Conservation (phyloP, 37 sponge, comb jelly and placozoan genomes). For the Halichondria panicea region DNA sequence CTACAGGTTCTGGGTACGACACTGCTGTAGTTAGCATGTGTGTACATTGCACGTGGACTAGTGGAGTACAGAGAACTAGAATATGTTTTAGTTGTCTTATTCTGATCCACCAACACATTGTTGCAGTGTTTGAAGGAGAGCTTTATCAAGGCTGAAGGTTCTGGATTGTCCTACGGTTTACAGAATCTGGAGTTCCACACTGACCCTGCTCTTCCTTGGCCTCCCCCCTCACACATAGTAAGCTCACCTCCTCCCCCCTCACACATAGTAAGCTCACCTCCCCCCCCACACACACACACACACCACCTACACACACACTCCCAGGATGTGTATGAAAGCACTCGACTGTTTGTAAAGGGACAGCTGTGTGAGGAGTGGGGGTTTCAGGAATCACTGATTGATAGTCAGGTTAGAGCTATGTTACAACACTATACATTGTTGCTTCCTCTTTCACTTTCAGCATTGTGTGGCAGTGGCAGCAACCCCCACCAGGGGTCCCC, state of each 20-base stretch:
- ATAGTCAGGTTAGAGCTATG: constrained; percentile 18
- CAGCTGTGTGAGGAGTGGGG: constrained; percentile 34
- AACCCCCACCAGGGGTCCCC: neutral
- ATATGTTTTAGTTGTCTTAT: neutral
- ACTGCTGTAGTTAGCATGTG: neutral
- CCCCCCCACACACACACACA: too few relatives aligned
- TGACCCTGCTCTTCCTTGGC: constrained; percentile 15
- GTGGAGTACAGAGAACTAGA: neutral
- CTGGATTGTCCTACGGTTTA: constrained; percentile 77
- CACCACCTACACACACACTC: too few relatives aligned
- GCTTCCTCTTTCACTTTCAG: constrained; percentile 6
- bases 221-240: neutral
- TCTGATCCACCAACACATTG: neutral
- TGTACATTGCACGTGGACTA: neutral
- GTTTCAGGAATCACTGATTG: constrained; percentile 71
- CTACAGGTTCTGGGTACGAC: constrained; percentile 78
- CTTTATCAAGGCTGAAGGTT: constrained; percentile 87
- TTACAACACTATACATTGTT: neutral
- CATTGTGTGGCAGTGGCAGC: constrained; percentile 77
- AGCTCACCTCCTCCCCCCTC: too few relatives aligned
- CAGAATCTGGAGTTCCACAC: constrained; percentile 66
- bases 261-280: too few relatives aligned
- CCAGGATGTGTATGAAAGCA: constrained; percentile 7
- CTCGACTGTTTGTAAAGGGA: constrained; percentile 47
- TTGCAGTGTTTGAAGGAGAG: constrained; percentile 92